Conservation (phyloP, 2,888 invertebrate genomes). For the Antheraea assamensis region DNA sequence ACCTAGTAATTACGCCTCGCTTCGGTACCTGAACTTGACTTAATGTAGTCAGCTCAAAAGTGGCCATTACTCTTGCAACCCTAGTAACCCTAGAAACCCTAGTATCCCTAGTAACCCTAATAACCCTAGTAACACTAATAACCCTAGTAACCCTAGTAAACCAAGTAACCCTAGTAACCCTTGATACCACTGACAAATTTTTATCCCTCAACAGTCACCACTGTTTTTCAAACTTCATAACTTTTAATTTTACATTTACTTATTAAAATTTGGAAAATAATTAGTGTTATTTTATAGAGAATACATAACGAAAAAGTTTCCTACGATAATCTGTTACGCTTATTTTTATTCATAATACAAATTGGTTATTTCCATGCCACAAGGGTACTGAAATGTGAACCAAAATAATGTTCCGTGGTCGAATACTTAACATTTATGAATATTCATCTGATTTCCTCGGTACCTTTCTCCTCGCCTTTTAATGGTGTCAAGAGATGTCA, state of each 20-base stretch:
- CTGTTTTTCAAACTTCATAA: neutral
- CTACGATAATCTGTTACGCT: neutral
- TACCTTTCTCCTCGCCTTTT: slow-evolving; percentile 19
- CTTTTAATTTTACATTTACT: neutral
- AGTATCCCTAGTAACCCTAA: no score
- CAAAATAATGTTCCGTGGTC: slow-evolving; percentile 25
- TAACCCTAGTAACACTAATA: no score
- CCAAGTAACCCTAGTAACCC: no score
- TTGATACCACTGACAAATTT: neutral
- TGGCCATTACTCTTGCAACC: no score
- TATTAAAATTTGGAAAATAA: neutral
- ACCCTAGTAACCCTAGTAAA: no score
- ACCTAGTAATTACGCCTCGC: no score
- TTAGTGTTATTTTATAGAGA: neutral
- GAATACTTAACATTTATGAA: slow-evolving; percentile 27
- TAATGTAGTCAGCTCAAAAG: no score
- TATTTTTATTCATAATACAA: neutral
- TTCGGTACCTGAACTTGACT: no score
- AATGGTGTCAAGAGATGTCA: neutral
- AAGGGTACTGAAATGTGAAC: slow-evolving; percentile 22
- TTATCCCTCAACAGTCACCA: neutral
- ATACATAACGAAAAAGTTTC: neutral
- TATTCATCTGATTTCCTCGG: slow-evolving; percentile 28
- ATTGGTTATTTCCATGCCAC: neutral
- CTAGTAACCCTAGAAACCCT: no score